These are phyloP conservation scores for Thamnaconus septentrionalis DNA, from an alignment of 2,113 vertebrate species.

Conservation along the genomic window DNA sequence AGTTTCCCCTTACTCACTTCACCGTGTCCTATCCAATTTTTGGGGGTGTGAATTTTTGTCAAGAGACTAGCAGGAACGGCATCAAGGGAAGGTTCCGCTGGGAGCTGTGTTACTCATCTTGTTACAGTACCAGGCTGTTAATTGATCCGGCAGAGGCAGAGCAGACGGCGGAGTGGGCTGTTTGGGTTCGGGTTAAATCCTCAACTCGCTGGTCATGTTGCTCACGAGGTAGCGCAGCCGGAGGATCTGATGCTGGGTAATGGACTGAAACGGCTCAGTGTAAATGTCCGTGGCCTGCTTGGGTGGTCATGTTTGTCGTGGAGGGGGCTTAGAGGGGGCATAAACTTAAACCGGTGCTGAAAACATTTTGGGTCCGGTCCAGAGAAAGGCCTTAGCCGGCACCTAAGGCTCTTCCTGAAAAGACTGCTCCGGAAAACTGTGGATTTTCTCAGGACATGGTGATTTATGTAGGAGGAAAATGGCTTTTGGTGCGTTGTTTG, in stretches of 20 bases:
- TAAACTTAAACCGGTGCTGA: constrained; percentile 55
- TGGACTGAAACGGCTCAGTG: constrained; percentile 60
- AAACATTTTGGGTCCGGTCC: constrained; percentile 50
- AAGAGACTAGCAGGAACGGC: constrained; percentile 28
- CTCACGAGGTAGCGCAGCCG: constrained; percentile 53
- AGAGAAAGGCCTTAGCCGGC: constrained; percentile 26
- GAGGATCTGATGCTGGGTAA: constrained; percentile 52
- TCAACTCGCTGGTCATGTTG: constrained; percentile 34
- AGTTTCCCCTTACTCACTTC: constrained; percentile 30
- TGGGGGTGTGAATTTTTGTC: constrained; percentile 28
- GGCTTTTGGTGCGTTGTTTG: too few species aligned
- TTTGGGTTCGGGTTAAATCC: constrained; percentile 52
- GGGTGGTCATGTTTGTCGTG: constrained; percentile 64
- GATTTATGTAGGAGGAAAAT: too few species aligned
- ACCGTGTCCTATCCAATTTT: constrained; percentile 23
- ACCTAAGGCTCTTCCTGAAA: constrained; percentile 17
- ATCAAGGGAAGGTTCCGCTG: constrained; percentile 20
- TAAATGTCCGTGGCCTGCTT: constrained; percentile 45
- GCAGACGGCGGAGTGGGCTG: constrained; percentile 21
- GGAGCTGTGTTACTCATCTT: constrained; percentile 36
- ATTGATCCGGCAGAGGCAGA: constrained; percentile 36
- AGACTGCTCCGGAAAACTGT: constrained; percentile 5
- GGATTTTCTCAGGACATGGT: constrained; percentile 14
- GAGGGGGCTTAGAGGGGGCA: constrained; percentile 21
- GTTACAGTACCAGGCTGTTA: constrained; percentile 36